Conservation (phyloP, 2,888 invertebrate species). For the Neoitamus cyanurus region DNA sequence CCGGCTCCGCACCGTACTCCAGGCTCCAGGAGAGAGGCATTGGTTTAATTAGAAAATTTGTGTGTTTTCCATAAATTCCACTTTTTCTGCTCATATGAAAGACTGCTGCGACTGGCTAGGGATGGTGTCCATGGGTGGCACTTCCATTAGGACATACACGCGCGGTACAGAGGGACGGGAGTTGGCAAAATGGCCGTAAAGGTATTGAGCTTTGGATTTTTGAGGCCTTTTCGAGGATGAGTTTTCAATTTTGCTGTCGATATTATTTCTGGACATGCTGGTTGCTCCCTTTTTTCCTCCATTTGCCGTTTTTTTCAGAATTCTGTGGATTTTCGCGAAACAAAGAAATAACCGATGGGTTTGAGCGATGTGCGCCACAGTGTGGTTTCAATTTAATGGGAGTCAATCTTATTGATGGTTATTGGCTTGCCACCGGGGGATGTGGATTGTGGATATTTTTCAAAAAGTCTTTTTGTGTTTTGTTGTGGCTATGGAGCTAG, state of each 20-base stretch:
- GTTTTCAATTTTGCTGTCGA: slow-evolving; percentile 43
- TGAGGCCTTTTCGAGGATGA: slow-evolving; percentile 13
- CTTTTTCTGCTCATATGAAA: slow-evolving; percentile 29
- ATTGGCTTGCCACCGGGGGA: background rate
- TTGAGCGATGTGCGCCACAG: background rate
- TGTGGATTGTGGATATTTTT: background rate
- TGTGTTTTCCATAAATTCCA: slow-evolving; percentile 46
- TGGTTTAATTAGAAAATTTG: slow-evolving; percentile 48
- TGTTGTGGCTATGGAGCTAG: background rate
- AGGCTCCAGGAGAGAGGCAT: slow-evolving; percentile 31
- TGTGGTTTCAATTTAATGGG: background rate
- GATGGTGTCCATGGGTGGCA: background rate
- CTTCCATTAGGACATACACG: slow-evolving; percentile 18
- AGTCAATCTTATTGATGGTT: background rate
- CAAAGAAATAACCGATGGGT: background rate
- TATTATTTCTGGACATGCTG: slow-evolving; percentile 26
- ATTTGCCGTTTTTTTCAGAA: background rate
- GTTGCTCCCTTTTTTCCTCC: background rate
- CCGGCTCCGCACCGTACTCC: background rate
- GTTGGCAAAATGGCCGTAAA: background rate
- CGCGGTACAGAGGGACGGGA: background rate
- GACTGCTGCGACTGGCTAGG: background rate
- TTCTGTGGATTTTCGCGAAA: background rate
- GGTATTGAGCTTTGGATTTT: background rate
- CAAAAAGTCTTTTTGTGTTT: background rate